Conservation (phyloP, 2,888 invertebrate species). For the Ochropleura plecta region DNA sequence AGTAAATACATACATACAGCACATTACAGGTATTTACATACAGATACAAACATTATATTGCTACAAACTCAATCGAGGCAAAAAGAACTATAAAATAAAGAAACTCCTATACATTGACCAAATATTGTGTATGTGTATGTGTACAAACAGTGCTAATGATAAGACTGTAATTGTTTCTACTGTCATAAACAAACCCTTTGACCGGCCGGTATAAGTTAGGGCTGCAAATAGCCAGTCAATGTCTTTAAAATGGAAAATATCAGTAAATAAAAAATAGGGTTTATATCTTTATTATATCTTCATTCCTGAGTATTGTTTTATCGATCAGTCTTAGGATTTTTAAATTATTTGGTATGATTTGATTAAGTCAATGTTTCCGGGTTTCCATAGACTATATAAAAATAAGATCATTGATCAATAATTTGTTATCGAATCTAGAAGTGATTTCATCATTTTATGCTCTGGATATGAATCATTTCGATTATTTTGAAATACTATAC, state of each 20-base stretch:
- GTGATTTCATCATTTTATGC: constrained; percentile 2
- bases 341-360: neutral
- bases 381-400: constrained; percentile 12
- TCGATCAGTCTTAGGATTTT: neutral
- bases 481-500: neutral
- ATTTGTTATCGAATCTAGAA: constrained; percentile 20
- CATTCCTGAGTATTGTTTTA: neutral
- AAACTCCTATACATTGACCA: no score
- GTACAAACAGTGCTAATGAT: neutral
- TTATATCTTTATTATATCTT: neutral
- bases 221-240: neutral
- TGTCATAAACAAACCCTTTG: neutral
- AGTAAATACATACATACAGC: no score
- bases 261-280: neutral
- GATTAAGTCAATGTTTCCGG: constrained; percentile 1
- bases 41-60: no score
- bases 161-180: neutral
- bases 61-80: no score
- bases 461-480: neutral
- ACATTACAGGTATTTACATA: no score
- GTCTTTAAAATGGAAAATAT: neutral
- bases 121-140: no score
- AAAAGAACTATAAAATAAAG: no score
- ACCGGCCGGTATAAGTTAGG: neutral
- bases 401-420: neutral